A percentile compares a stretch with the other conserved stretches of the same genome.
Conservation (phyloP, 2,888 invertebrate species). For the Dynastes maya region DNA sequence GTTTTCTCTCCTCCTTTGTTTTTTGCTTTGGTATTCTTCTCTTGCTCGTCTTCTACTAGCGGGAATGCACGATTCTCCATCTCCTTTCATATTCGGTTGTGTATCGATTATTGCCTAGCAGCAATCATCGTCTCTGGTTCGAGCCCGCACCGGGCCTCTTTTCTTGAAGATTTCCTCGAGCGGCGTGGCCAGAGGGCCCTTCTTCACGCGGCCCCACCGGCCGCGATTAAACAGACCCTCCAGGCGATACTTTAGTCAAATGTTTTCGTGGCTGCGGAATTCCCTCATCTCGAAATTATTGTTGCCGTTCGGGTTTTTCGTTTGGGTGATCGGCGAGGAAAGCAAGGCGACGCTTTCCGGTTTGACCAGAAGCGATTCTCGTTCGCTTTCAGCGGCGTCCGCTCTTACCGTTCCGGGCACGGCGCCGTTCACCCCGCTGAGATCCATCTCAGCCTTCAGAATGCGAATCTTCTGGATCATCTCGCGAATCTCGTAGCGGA, state of each 20-base stretch:
- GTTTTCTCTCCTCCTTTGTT: background rate
- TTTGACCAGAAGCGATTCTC: slow-evolving; percentile 74
- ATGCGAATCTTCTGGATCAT: slow-evolving; percentile 94
- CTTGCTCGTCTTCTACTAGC: background rate
- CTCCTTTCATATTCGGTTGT: background rate
- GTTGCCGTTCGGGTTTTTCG: slow-evolving; percentile 81
- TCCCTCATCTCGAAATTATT: slow-evolving; percentile 88
- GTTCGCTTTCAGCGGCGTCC: slow-evolving; percentile 73
- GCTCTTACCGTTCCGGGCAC: slow-evolving; percentile 71
- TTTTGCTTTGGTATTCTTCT: background rate
- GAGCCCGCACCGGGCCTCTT: slow-evolving; percentile 61
- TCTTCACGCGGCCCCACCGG: slow-evolving; percentile 70
- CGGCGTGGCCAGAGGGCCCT: slow-evolving; percentile 71
- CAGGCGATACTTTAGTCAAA: slow-evolving; percentile 85
- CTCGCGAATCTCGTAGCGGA: slow-evolving; percentile 90
- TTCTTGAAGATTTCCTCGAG: slow-evolving; percentile 70
- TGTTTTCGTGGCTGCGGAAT: slow-evolving; percentile 74
- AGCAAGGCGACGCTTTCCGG: slow-evolving; percentile 72
- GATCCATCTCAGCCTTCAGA: slow-evolving; percentile 78
- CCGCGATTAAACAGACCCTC: slow-evolving; percentile 79
- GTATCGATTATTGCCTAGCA: slow-evolving; percentile 41
- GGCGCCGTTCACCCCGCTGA: slow-evolving; percentile 74
- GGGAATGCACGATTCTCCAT: slow-evolving; percentile 48
- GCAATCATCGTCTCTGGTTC: slow-evolving; percentile 49
- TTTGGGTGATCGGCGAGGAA: slow-evolving; percentile 66